These are phyloP conservation scores for Bubo blakistoni DNA, from an alignment of 2,113 vertebrate species.

Conservation along the genomic window DNA sequence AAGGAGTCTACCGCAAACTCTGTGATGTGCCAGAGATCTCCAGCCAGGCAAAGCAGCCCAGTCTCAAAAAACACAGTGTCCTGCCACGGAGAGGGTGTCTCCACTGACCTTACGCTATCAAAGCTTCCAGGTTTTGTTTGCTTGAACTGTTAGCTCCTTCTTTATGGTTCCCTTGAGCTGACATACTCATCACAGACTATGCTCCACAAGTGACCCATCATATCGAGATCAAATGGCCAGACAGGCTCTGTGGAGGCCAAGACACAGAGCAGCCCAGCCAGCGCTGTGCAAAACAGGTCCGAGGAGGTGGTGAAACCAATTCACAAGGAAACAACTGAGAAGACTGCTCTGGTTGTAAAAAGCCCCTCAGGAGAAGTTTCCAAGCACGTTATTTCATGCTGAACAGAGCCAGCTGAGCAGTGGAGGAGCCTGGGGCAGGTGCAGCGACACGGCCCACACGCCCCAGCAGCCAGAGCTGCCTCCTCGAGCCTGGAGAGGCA, in stretches of 20 bases:
- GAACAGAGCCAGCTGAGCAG: not conserved
- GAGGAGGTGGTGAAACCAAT: not conserved
- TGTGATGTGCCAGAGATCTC: not conserved
- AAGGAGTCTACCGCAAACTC: not conserved
- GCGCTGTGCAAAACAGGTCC: not conserved
- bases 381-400: not conserved
- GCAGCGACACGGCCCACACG: not conserved
- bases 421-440: not conserved
- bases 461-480: not conserved
- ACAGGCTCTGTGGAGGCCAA: not conserved
- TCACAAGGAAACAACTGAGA: not conserved
- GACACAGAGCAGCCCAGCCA: not conserved
- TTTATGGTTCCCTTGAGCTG: constrained; percentile 5
- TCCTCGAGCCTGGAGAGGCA: not conserved
- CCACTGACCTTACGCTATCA: not conserved
- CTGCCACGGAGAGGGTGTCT: constrained; percentile 12
- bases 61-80: constrained; percentile 6
- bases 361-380: not conserved
- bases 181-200: not conserved
- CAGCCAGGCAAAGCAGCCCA: constrained; percentile 52
- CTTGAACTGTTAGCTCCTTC: not conserved
- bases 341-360: not conserved
- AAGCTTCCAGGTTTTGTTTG: constrained; percentile 39
- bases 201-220: not conserved
- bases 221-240: not conserved